Evolutionary conservation across 1,140 invertebrate species (phyloP).

Genomic region (Lordiphosa stackelbergi): DNA sequence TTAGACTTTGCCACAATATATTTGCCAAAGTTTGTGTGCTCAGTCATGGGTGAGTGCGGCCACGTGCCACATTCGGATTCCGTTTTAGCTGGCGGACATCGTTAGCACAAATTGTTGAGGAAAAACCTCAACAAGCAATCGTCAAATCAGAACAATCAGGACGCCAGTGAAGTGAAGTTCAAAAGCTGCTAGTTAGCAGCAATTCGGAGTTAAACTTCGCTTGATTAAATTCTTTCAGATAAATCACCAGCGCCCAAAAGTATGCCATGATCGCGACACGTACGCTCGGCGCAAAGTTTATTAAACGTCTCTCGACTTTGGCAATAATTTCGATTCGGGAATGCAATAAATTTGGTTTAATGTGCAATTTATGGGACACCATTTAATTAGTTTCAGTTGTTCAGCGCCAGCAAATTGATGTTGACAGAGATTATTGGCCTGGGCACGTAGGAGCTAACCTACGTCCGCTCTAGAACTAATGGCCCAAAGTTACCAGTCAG

Average conservation of each 20-base stretch:
- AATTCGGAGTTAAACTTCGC: constrained; percentile 18
- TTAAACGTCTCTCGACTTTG: constrained; percentile 73
- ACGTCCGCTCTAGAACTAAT: constrained; percentile 31
- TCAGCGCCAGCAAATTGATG: constrained; percentile 64
- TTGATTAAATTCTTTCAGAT: constrained; percentile 44
- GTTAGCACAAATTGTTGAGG: constrained; percentile 68
- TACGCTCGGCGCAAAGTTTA: constrained; percentile 63
- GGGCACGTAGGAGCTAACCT: constrained; percentile 58
- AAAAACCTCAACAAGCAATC: constrained; percentile 18
- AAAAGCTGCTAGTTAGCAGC: constrained; percentile 16
- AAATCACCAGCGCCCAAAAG: constrained; percentile 56
- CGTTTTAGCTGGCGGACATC: constrained; percentile 61
- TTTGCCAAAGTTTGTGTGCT: neutral
- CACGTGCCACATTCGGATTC: constrained; percentile 35
- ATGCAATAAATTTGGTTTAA: constrained; percentile 76
- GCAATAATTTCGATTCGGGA: constrained; percentile 72
- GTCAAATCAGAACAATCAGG: constrained; percentile 26
- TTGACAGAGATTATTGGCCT: constrained; percentile 75
- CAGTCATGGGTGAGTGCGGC: constrained; percentile 31
- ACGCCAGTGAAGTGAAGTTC: constrained; percentile 6
- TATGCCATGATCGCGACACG: constrained; percentile 57
- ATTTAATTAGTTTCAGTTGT: constrained; percentile 76
- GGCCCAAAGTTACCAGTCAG: constrained; percentile 51
- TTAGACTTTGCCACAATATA: too few relatives aligned
- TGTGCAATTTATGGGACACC: constrained; percentile 77